These are phyloP conservation scores for Porites rus DNA, from an alignment of 92 coral and sea anemone genomes.

Conservation along the genomic window DNA sequence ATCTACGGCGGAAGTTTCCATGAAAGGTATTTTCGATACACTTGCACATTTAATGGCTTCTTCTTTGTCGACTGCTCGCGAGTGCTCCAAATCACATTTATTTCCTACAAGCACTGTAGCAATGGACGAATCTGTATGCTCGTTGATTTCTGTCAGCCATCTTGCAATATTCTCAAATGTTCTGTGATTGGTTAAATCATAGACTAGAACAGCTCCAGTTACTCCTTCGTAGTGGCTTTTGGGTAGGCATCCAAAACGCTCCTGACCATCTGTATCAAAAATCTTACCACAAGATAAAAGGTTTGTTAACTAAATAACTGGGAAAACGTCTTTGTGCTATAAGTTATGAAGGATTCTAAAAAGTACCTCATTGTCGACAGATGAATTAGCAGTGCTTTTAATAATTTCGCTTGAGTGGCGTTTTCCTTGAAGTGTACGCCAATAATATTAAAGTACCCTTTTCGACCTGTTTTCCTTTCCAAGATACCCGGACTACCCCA, in stretches of 20 bases:
- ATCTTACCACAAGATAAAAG: slow-evolving; percentile 55
- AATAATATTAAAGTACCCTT: too few species aligned
- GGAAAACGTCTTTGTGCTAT: background rate
- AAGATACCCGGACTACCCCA: too few species aligned
- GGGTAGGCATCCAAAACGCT: slow-evolving; percentile 95
- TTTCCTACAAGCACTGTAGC: slow-evolving; percentile 98
- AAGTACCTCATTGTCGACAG: too few species aligned
- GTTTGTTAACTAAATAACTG: background rate
- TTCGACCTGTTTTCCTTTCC: too few species aligned
- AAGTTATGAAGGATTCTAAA: background rate
- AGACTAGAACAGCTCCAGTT: slow-evolving; percentile 94
- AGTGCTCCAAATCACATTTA: slow-evolving; percentile 95
- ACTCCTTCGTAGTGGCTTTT: slow-evolving; percentile 99
- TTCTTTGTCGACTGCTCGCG: slow-evolving; percentile 87
- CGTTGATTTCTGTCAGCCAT: slow-evolving; percentile 94
- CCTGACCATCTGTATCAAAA: slow-evolving; percentile 99
- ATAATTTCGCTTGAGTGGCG: too few species aligned
- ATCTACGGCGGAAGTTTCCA: slow-evolving; percentile 98
- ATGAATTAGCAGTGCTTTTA: too few species aligned
- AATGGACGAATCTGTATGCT: slow-evolving; percentile 93
- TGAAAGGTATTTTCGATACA: slow-evolving; percentile 82
- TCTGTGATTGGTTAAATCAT: slow-evolving; percentile 94
- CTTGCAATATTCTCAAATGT: slow-evolving; percentile 95
- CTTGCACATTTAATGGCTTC: slow-evolving; percentile 92
- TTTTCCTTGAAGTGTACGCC: too few species aligned